Evolutionary conservation across 2,797 vertebrate species (phyloP), one percentile per base, ranked within the genome.

Genomic region (Phoxinus dragarum): DNA sequence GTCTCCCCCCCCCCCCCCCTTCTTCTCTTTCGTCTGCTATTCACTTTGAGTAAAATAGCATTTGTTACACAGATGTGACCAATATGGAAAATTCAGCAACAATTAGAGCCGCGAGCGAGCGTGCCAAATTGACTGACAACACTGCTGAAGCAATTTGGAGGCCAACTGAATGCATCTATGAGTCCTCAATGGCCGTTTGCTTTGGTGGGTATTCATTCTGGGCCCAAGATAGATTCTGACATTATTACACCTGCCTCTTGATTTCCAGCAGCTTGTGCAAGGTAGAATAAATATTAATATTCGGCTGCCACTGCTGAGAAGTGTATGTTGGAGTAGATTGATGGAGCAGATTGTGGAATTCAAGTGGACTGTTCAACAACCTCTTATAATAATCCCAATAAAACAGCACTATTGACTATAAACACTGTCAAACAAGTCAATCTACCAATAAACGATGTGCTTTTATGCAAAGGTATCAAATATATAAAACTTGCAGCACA

Each of bases 31-130:
- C 12, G 34, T 85, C 72, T 31, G 87, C 69, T 66, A 69, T 77
- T 89, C 61, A 79, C 86, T 81, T 74, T 74, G 78, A 83, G 67
- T 59, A 82, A 82, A 49, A 72, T 74, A 67, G 72, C 73, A 84
- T 88, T 88, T 87, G 72, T 72, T 88, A 88, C 82, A 80, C 85
- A 88, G 56, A 89, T 89, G 84, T 88, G 80, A 86, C 82, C 82
- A 89, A 89, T 89, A 89, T 91, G 90, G 81, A 89, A 89, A 84
- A 91, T 92, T 76, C 88, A 78, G 79, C 84, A 87, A 88, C 42
- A 85, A 91, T 91, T 86, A 87, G 56, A 56, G 74, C 85, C 67
- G 72, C 0, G 0, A 86, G 80, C 10, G 38, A 81, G 16, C n/a
- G 67, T 90, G 74, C 80, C 86, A 88, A 87, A 84, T 86, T 84